Evolutionary conservation across 1,140 invertebrate species (phyloP).

Genomic region (Drosophila rhopaloa): DNA sequence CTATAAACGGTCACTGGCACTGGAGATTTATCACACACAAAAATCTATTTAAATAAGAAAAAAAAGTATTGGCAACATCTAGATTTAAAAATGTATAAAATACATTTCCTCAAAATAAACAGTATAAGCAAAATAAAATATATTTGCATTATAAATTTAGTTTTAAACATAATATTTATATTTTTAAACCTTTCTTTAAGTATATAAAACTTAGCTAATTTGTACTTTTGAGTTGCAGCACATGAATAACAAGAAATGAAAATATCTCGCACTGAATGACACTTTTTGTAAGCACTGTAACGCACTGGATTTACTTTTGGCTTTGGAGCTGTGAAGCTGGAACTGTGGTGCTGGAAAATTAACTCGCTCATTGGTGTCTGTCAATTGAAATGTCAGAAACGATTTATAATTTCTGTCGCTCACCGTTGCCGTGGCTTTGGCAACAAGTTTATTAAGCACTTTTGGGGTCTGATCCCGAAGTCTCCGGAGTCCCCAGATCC

Average conservation of each 20-base stretch:
- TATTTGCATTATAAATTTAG: no score
- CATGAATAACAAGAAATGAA: no score
- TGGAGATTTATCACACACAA: neutral
- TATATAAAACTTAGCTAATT: no score
- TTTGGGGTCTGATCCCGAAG: constrained; percentile 38
- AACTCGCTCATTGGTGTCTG: constrained; percentile 83
- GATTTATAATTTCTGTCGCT: constrained; percentile 78
- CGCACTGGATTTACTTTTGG: constrained; percentile 20
- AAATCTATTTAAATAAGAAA: neutral
- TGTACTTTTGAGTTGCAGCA: no score
- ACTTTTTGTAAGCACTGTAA: constrained; percentile 53
- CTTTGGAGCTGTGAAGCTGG: constrained; percentile 25
- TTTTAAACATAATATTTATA: no score
- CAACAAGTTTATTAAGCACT: constrained; percentile 81
- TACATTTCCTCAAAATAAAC: no score
- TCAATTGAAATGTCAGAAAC: constrained; percentile 84
- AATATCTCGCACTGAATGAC: no score
- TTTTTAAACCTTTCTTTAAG: no score
- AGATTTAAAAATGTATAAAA: no score
- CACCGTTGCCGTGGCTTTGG: constrained; percentile 41
- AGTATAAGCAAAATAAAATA: no score
- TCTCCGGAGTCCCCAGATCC: constrained; percentile 1
- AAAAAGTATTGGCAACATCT: no score
- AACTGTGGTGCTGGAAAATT: constrained; percentile 68
- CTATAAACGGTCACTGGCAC: neutral